Evolutionary conservation across 2,888 invertebrate species (phyloP), one percentile per base, ranked within the genome.

Genomic region (Drosophila testacea): DNA sequence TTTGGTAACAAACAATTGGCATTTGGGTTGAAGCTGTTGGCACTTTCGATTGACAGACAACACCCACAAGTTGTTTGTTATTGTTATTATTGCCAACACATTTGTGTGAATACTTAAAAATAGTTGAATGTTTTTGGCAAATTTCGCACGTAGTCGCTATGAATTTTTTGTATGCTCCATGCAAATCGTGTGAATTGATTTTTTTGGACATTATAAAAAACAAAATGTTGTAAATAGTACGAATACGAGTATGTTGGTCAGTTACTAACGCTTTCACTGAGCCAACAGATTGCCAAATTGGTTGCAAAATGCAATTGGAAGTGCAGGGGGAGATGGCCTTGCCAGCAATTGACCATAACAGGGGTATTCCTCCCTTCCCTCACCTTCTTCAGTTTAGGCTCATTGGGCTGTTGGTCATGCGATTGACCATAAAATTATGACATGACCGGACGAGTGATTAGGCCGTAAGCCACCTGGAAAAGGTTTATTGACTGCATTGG

Each of bases 341-440:
- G 85, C 77, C 77, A 72, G 65, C 60, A 51, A 41, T 70, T 72
- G 78, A 47, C 75, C 72, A 64, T 47, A 75, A 62, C 30, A 48
- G 59, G 27, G 36, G 6, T 28, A 38, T 16, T 38, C 55, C 38
- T 22, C n/a, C 27, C 59, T 38, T 27, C 13, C 22, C 56, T n/a
- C 10, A 11, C 61, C 32, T 1, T 7, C 7, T 9, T 39, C 27
- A 42, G 32, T 9, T 51, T 41, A 11, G 67, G 56, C 73, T 76
- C 63, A 68, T 73, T 78, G 44, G 47, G 27, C 68, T 69, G 69
- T 48, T 64, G 60, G 67, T 51, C 62, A 59, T 62, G 60, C 42
- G 51, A 44, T 38, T 38, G 46, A 67, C 64, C 61, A 78, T 88
- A 56, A 81, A 89, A 84, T 86, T 86, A 86, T 86, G 85, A 89